Conservation (phyloP, 1,140 invertebrate genomes). For the Apis dorsata region DNA sequence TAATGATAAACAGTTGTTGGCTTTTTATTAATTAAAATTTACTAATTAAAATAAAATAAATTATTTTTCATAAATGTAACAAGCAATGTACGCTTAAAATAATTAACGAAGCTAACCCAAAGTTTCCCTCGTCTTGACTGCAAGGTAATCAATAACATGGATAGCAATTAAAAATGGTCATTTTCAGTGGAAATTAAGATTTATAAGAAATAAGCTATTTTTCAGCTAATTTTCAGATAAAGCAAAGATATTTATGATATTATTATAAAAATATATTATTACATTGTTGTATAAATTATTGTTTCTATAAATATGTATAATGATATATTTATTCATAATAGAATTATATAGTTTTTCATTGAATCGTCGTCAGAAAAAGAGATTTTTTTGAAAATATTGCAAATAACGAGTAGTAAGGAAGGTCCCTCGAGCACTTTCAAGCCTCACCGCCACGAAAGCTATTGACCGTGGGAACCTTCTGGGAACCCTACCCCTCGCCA, state of each 20-base stretch:
- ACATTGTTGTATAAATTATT: background rate
- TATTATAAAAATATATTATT: background rate
- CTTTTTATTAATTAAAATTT: background rate
- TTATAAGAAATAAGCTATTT: background rate
- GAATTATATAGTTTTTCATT: conserved; percentile 8
- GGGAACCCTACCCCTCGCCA: conserved; percentile 76
- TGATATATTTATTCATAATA: background rate
- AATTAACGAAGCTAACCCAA: background rate
- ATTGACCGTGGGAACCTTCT: conserved; percentile 80
- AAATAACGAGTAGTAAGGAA: conserved; percentile 28
- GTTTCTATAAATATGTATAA: background rate
- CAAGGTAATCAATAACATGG: conserved; percentile 23
- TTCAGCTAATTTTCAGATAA: background rate
- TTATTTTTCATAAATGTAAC: background rate
- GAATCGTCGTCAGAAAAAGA: background rate
- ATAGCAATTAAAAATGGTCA: conserved; percentile 10
- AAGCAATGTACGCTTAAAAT: background rate
- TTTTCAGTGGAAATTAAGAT: conserved; percentile 19
- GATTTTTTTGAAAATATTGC: conserved; percentile 43
- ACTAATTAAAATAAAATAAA: too few species aligned
- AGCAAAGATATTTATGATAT: too few species aligned
- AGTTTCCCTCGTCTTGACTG: background rate
- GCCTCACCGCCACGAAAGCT: conserved; percentile 71
- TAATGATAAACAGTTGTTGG: background rate
- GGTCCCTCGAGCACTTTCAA: conserved; percentile 55